Base-by-base conservation (phyloP, 2,888 invertebrate species). In the Dryadula phaetusa region DNA sequence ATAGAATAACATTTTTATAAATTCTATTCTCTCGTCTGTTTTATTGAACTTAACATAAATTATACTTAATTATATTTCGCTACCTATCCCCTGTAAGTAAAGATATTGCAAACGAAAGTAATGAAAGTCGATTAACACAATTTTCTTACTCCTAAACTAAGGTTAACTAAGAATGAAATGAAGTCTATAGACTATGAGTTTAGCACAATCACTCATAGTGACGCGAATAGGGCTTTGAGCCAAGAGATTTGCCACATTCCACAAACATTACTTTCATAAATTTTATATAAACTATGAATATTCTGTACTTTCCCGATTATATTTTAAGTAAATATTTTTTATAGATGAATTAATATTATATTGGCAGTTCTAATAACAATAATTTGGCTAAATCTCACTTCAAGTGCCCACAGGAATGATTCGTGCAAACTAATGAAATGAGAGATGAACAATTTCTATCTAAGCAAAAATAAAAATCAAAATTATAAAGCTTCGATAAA, bases 391-490 rank as follows among this genome's bases (percentile, higher is more conserved):
- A 74, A 76, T 76, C 83, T 81, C 82, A 75, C 76, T 79, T 78
- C 81, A 78, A 78, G 80, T 80, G 84, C 88, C 86, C 80, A 80
- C 79, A 87, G 94, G 94, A 94, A 94, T 94, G 94, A 94, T 94
- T 93, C 94, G 94, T 94, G 94, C 94, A 94, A 94, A 92, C 92
- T 93, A 93, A 87, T 86, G 87, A 90, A 89, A 90, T 91, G 91
- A 84, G 75, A 72, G 69, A 87, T 87, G 85, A 82, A 72, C 67
- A 42, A 49, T 71, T 75, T 60, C 56, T 84, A 74, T 40, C 65
- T 70, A 71, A 62, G 61, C 70, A 69, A 69, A 70, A 70, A 62
- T 65, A 65, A 72, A 64, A 64, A 49, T 56, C 62, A 54, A 52
- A 16, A 5, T 10, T n/a, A 37, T 49, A 56, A 56, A 64, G 70